Evolutionary conservation across 2,888 invertebrate species (phyloP).

Genomic region (Xanthia togata): DNA sequence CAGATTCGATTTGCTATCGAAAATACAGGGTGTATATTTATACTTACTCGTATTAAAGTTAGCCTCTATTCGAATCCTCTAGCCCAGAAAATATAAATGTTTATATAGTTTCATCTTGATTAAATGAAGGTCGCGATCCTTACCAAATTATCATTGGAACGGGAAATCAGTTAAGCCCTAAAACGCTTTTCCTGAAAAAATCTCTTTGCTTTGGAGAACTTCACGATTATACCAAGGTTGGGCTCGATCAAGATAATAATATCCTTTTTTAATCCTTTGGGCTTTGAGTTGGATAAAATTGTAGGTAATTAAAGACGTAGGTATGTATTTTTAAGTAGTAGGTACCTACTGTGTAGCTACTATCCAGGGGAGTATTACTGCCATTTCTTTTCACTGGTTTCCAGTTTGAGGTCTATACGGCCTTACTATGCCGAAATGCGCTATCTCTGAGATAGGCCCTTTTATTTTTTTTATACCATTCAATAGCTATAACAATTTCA

Average conservation of each 20-base stretch:
- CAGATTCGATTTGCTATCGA: no score
- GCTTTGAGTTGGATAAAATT: conserved; percentile 3
- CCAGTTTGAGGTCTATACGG: background rate
- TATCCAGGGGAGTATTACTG: background rate
- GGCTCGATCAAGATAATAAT: conserved; percentile 48
- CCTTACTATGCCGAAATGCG: no score
- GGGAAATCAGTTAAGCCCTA: conserved; percentile 34
- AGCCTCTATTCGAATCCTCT: background rate
- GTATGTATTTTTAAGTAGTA: background rate
- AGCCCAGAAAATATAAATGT: background rate
- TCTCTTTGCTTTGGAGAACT: conserved; percentile 21
- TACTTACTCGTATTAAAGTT: no score
- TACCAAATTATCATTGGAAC: conserved; percentile 42
- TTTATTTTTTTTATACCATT: no score
- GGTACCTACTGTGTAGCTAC: background rate
- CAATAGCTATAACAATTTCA: no score
- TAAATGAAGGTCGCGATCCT: conserved; percentile 7
- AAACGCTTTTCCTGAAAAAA: conserved; percentile 34
- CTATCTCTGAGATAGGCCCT: no score
- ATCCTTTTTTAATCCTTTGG: conserved; percentile 32
- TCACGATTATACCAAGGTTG: conserved; percentile 32
- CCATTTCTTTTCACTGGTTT: background rate
- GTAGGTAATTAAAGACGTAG: background rate
- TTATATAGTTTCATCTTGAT: conserved; percentile 16
- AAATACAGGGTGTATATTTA: no score